Evolutionary conservation across 2,113 vertebrate species (phyloP).

Genomic region (Podarcis cretensis): DNA sequence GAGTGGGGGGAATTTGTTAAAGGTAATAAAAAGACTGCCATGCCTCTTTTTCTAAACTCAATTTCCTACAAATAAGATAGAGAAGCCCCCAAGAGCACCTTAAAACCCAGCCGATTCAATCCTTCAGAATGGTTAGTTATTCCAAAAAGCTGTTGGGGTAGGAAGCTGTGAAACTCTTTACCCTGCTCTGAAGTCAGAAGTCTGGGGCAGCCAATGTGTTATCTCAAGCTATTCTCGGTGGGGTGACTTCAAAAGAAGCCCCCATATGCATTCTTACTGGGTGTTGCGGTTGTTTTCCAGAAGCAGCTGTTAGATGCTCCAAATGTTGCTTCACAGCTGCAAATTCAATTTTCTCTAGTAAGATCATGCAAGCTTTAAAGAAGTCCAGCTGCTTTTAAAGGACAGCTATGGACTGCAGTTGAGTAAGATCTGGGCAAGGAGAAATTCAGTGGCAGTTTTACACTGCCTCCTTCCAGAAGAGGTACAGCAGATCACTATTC

Average conservation of each 20-base stretch:
- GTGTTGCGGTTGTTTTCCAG: conserved; percentile 44
- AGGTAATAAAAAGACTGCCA: neutral
- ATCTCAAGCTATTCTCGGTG: conserved; percentile 41
- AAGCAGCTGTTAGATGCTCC: conserved; percentile 56
- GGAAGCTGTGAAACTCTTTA: neutral
- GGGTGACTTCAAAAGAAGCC: conserved; percentile 44
- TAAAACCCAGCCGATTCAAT: conserved; percentile 9
- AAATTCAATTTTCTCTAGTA: conserved; percentile 53
- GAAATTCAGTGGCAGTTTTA: conserved; percentile 23
- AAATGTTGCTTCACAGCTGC: conserved; percentile 43
- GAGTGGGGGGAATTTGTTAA: neutral
- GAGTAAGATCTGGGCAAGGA: conserved; percentile 21
- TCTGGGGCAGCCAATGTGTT: conserved; percentile 13
- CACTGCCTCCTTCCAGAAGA: conserved; percentile 7
- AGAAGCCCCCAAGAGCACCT: neutral
- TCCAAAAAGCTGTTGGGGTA: conserved; percentile 5
- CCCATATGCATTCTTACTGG: accelerated
- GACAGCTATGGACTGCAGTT: conserved; percentile 47
- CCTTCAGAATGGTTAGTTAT: conserved; percentile 32
- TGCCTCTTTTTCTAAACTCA: accelerated
- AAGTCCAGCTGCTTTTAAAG: conserved; percentile 57
- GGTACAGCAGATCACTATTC: neutral
- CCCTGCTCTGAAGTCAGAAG: conserved; percentile 46
- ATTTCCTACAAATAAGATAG: conserved; percentile 12
- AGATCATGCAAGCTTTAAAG: conserved; percentile 53